Percentiles rank a stretch among this genome's conserved stretches.
Conservation (phyloP, 2,797 vertebrate species). For the Diceros bicornis region DNA sequence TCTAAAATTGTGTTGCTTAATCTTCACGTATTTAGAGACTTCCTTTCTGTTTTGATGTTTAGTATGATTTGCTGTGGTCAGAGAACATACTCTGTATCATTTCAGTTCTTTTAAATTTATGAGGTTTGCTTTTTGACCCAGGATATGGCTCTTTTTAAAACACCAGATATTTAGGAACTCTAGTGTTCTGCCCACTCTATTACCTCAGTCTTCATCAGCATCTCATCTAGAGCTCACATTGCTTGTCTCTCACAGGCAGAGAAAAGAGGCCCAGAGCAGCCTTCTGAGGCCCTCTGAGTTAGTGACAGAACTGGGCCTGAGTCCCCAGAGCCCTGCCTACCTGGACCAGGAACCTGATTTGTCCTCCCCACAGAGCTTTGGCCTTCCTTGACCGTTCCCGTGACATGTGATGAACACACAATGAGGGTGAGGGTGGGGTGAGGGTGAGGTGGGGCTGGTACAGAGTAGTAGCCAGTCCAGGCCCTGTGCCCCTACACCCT, state of each 20-base stretch:
- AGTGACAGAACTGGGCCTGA: background rate
- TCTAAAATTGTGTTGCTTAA: constrained; percentile 22
- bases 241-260: background rate
- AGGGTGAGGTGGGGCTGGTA: background rate
- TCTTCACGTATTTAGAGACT: constrained; percentile 22
- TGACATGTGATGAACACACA: constrained; percentile 80
- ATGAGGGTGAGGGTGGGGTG: constrained; percentile 54
- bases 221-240: background rate
- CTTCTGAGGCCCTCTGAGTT: background rate
- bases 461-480: constrained; percentile 54
- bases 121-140: constrained; percentile 26
- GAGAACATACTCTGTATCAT: constrained; percentile 8
- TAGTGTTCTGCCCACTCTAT: background rate
- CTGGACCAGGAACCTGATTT: background rate
- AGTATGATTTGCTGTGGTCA: background rate
- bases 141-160: constrained; percentile 42
- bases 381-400: constrained; percentile 52
- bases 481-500: constrained; percentile 61
- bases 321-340: background rate
- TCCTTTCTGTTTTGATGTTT: constrained; percentile 26
- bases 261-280: background rate
- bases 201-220: background rate
- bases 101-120: constrained; percentile 45
- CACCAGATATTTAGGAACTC: constrained; percentile 11
- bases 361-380: background rate